Evolutionary conservation across 2,113 vertebrate species (phyloP).

Genomic region (Pyrgilauda ruficollis): DNA sequence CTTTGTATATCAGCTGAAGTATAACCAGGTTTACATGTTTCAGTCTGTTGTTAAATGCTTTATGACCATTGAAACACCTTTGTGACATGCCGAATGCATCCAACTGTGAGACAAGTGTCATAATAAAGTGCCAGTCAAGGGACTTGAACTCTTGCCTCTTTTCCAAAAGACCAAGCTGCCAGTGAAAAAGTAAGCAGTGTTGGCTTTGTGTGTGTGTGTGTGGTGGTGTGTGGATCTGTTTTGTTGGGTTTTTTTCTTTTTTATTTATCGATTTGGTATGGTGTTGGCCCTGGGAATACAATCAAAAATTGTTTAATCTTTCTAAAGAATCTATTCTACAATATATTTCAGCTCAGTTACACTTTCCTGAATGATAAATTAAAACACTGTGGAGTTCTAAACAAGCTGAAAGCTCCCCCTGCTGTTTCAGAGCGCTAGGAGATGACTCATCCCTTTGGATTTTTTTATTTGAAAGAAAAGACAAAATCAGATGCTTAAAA

Average conservation of each 20-base stretch:
- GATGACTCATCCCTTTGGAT: neutral
- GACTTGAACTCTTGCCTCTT: neutral
- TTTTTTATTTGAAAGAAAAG: neutral
- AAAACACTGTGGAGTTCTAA: neutral
- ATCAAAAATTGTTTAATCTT: neutral
- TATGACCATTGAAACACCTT: neutral
- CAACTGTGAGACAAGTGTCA: neutral
- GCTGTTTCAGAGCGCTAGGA: slow-evolving; percentile 1
- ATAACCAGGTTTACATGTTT: neutral
- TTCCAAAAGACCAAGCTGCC: neutral
- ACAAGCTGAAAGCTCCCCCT: slow-evolving; percentile 57
- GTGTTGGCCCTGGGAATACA: neutral
- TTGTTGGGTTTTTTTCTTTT: neutral
- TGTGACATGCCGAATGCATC: neutral
- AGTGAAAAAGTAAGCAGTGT: neutral
- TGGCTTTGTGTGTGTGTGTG: neutral
- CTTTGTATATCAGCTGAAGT: neutral
- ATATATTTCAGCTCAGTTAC: neutral
- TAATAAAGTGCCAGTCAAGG: neutral
- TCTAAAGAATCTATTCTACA: slow-evolving; percentile 11
- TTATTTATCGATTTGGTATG: neutral
- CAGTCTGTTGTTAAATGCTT: neutral
- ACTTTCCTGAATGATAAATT: neutral
- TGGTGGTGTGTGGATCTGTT: neutral
- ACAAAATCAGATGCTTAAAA: neutral